These are phyloP conservation scores for Phaethornis superciliosus DNA, from an alignment of 2,113 vertebrate species.

Conservation along the genomic window DNA sequence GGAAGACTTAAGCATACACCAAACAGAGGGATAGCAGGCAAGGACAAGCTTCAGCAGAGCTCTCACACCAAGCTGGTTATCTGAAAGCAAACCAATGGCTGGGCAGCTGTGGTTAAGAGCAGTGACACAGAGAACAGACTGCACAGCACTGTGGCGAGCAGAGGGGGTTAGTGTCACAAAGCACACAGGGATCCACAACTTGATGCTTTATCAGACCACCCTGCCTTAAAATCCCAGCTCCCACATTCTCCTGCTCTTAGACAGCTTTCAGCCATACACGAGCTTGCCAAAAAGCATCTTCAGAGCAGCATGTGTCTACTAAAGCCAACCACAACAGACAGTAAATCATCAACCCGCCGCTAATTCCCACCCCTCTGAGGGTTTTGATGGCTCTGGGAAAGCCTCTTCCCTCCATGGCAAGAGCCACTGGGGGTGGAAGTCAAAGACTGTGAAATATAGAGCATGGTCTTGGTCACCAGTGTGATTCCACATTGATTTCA, in stretches of 20 bases:
- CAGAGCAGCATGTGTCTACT: background rate
- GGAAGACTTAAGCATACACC: background rate
- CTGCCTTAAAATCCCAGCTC: background rate
- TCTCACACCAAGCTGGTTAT: background rate
- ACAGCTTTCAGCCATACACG: background rate
- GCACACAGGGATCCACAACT: background rate
- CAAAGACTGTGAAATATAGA: background rate
- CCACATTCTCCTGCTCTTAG: background rate
- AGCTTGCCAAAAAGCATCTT: background rate
- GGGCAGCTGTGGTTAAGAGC: background rate
- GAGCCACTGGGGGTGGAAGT: background rate
- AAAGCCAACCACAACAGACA: background rate
- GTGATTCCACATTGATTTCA: background rate
- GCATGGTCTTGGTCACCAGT: background rate
- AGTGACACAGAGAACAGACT: background rate
- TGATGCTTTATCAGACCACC: background rate
- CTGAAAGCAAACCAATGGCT: background rate
- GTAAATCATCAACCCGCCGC: background rate
- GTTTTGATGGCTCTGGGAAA: background rate
- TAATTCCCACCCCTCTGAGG: background rate
- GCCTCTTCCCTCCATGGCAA: background rate
- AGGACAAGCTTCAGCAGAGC: background rate
- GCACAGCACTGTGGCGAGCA: background rate
- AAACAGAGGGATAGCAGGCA: background rate
- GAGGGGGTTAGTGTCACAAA: background rate